Base-by-base conservation (phyloP, 2,888 invertebrate genomes). In the Habrosyne pyritoides region DNA sequence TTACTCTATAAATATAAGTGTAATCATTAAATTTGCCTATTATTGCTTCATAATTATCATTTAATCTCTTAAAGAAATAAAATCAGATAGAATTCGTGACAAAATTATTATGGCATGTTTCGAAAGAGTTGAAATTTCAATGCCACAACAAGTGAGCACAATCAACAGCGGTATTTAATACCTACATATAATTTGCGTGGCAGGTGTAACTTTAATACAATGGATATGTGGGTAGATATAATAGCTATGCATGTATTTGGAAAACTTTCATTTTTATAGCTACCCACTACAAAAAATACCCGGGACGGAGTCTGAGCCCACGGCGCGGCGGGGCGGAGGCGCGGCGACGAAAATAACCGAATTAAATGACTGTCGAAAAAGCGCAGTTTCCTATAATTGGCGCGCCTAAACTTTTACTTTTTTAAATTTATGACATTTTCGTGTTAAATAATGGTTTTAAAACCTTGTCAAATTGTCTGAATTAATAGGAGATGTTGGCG, bases 181-280 rank as follows among this genome's bases (percentile, higher is more conserved):
- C 73, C 61, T 71, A 74, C 72, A 66, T 73, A 73, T 77, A 75
- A 74, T 81, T 79, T 78, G 77, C 73, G 71, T 79, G 77, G 76
- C 73, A 78, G 77, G 77, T 81, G 75, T 79, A 72, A 63, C 70
- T 64, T 71, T 63, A 68, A 67, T 65, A 73, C 71, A 76, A 76
- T 75, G 73, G 69, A 56, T 50, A 26, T 21, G 61, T 64, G 55
- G 58, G 52, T 49, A 42, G 56, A 24, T 56, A 59, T 55, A 28
- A 55, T 61, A 50, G 50, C 21, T 21, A 18, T 50, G 28, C 28
- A 50, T 50, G 21, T 12, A 28, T 50, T 50, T 50, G 3, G 8
- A 5, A 22, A 68, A 81, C 86, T 86, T 84, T 85, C 83, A 69
- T 79, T 83, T 84, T 84, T 74, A 66, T 73, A 73, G 63, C 69